Conservation (phyloP, 1,140 invertebrate genomes). For the Bombus waltoni region DNA sequence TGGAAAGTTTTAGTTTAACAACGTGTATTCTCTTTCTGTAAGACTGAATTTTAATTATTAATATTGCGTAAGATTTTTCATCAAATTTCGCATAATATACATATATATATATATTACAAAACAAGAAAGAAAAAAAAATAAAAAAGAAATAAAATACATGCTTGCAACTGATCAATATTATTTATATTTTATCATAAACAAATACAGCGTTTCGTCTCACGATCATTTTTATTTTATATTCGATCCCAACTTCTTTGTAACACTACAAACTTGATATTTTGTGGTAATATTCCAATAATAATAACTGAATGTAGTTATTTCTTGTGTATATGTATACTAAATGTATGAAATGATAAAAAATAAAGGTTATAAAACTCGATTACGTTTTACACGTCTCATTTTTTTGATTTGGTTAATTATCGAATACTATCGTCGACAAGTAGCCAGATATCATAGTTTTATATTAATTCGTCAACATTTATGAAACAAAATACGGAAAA, state of each 20-base stretch:
- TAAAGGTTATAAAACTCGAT: slow-evolving; percentile 64
- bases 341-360: slow-evolving; percentile 64
- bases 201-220: slow-evolving; percentile 27
- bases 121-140: neutral
- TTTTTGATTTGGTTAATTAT: slow-evolving; percentile 25
- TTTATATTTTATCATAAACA: slow-evolving; percentile 50
- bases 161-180: slow-evolving; percentile 30
- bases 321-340: slow-evolving; percentile 69
- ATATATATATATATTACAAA: neutral
- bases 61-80: neutral
- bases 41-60: slow-evolving; percentile 50
- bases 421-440: slow-evolving; percentile 6
- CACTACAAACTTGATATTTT: slow-evolving; percentile 63
- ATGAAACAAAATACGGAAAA: slow-evolving; percentile 3
- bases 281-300: slow-evolving; percentile 57
- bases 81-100: neutral
- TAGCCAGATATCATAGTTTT: slow-evolving; percentile 20
- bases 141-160: slow-evolving; percentile 12
- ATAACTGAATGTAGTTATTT: slow-evolving; percentile 55
- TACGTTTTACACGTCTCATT: slow-evolving; percentile 43
- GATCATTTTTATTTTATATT: slow-evolving; percentile 59
- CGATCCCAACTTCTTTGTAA: slow-evolving; percentile 57
- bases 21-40: slow-evolving; percentile 30
- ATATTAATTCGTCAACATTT: slow-evolving; percentile 6
- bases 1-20: neutral